Evolutionary conservation across 2,113 vertebrate species (phyloP), one percentile per base, ranked within the genome.

Genomic region (Bettongia penicillata): DNA sequence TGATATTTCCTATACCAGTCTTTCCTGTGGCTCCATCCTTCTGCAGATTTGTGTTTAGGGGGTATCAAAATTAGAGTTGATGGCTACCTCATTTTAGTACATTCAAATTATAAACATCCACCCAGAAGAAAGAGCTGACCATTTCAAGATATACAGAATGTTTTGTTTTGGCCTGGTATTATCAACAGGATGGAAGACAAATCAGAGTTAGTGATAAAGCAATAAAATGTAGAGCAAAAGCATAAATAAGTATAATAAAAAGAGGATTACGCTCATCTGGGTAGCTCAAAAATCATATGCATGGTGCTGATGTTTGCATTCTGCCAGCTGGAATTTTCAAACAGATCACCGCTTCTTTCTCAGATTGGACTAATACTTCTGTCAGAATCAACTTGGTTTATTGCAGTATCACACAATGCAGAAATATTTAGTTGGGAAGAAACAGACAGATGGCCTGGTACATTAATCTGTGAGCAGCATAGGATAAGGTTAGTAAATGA

Each of bases 371-470:
- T 96, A 96, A 97, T 97, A 94, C 97, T 97, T 97, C 96, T 96
- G 47, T 97, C 90, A 94, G 90, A 98, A 97, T 97, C 91, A 90
- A 94, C 97, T 95, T 84, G 11, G 3, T 96, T 97, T 98, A 96
- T 96, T 97, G 91, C 94, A 95, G 91, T 94, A 92, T 53, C 91
- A 92, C 94, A 94, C 12, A 95, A 97, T 95, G 57, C 92, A 89
- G 90, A 97, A 98, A 97, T 90, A 96, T 89, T 97, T 96, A 96
- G 52, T 90, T 91, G 89, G 90, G 50, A 96, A 92, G 97, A 98
- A 98, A 50, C 89, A 98, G 95, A 97, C 97, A 98, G 98, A 98
- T 98, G 98, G 97, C 93, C 95, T 97, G 96, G 95, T 97, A 98
- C 98, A 98, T 98, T 97, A 98, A 98, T 98, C 97, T 93, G 52